phyloP scores from a whole-genome alignment of 1,140 invertebrate genomes.

The Danaus plexippus region DNA sequence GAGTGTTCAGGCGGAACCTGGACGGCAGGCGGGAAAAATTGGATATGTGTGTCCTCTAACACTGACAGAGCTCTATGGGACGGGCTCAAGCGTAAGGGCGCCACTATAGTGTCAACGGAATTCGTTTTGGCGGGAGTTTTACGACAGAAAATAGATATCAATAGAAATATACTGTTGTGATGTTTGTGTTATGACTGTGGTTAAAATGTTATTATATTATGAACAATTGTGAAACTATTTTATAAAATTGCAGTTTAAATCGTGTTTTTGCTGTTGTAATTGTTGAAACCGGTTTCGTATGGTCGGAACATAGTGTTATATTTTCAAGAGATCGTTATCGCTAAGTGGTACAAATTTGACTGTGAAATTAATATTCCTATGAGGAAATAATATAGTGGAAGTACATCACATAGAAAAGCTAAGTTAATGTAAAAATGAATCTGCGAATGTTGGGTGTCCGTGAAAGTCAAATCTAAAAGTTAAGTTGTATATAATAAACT shows the following conservation, averaged over 20 bases:
- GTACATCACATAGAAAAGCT: too few species aligned
- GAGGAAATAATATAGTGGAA: too few species aligned
- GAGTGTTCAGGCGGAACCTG: constrained; percentile 53
- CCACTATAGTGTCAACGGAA: constrained; percentile 58
- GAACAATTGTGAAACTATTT: background rate
- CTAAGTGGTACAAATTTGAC: too few species aligned
- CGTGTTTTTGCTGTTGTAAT: background rate
- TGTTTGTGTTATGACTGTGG: background rate
- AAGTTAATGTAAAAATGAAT: too few species aligned
- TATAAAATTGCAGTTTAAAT: constrained; percentile 1
- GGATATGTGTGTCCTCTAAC: constrained; percentile 37
- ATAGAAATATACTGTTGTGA: constrained; percentile 23
- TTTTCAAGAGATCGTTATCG: too few species aligned
- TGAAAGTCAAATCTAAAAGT: too few species aligned
- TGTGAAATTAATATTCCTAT: too few species aligned
- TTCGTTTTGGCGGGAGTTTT: constrained; percentile 68
- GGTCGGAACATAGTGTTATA: too few species aligned
- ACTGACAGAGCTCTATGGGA: constrained; percentile 36
- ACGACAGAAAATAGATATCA: constrained; percentile 54
- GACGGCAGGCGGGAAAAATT: constrained; percentile 32
- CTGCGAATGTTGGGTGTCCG: too few species aligned
- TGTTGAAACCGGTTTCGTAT: too few species aligned
- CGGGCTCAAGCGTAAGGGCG: constrained; percentile 40
- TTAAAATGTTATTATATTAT: background rate
- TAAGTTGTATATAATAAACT: too few species aligned